Evolutionary conservation across 1,140 invertebrate species (phyloP).

Genomic region (Zaprionus taronus): DNA sequence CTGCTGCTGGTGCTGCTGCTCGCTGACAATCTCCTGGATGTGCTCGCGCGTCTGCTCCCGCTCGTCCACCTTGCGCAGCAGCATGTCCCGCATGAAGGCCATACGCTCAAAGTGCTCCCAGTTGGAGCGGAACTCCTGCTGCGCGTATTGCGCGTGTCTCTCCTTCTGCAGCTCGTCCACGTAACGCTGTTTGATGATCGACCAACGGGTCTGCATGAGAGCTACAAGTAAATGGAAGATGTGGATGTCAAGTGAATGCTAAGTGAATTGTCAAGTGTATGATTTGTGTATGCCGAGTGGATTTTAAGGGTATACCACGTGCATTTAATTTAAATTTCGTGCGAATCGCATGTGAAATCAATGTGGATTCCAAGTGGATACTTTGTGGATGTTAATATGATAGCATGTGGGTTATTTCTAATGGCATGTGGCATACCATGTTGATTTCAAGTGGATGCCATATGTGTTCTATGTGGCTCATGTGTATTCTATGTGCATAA

Average conservation of each 20-base stretch:
- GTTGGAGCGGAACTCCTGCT: slow-evolving; percentile 73
- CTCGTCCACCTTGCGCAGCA: slow-evolving; percentile 75
- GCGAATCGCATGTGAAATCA: neutral
- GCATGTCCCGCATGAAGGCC: slow-evolving; percentile 77
- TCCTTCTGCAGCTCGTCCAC: slow-evolving; percentile 82
- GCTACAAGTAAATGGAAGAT: slow-evolving; percentile 33
- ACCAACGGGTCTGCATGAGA: slow-evolving; percentile 79
- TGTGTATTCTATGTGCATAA: neutral
- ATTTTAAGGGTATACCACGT: no score
- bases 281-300: no score
- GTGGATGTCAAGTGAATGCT: neutral
- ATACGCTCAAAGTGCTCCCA: slow-evolving; percentile 83
- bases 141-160: slow-evolving; percentile 67
- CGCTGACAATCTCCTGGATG: slow-evolving; percentile 79
- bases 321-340: neutral
- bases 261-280: neutral
- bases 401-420: no score
- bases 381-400: neutral
- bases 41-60: slow-evolving; percentile 79
- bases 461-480: neutral
- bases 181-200: slow-evolving; percentile 79
- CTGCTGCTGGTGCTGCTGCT: slow-evolving; percentile 76
- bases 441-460: neutral
- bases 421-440: neutral
- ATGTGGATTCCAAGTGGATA: neutral